phyloP scores from a whole-genome alignment of 2,888 invertebrate genomes.

The Graphium colonna region DNA sequence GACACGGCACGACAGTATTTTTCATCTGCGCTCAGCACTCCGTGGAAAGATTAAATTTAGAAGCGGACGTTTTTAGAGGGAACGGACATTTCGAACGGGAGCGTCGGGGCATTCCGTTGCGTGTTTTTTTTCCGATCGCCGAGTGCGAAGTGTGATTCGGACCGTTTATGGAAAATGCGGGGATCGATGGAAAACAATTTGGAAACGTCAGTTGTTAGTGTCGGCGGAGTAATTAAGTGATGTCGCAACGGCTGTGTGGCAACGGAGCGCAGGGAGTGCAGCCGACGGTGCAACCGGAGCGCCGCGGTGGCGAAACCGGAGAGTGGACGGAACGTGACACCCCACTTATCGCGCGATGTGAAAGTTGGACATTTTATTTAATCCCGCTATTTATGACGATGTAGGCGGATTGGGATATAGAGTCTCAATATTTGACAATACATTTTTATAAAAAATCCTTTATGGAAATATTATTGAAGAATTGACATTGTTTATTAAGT shows the following conservation, averaged over 20 bases:
- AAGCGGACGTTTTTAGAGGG: constrained; percentile 60
- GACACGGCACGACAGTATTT: constrained; percentile 63
- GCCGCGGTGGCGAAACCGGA: constrained; percentile 61
- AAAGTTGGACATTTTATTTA: constrained; percentile 70
- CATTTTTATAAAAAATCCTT: too few relatives aligned
- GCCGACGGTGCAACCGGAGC: too few relatives aligned
- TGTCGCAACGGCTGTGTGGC: constrained; percentile 34
- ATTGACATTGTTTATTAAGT: too few relatives aligned
- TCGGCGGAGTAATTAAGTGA: constrained; percentile 33
- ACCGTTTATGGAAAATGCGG: constrained; percentile 1
- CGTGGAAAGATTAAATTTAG: constrained; percentile 66
- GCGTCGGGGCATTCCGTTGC: constrained; percentile 27
- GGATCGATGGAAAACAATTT: constrained; percentile 24
- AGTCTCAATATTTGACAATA: background rate
- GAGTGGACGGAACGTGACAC: constrained; percentile 71
- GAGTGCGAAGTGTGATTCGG: constrained; percentile 26
- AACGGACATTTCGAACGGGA: constrained; percentile 43
- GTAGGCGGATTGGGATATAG: constrained; percentile 32
- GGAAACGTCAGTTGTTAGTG: constrained; percentile 22
- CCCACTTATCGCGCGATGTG: constrained; percentile 69
- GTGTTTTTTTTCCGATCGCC: constrained; percentile 24
- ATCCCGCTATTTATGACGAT: constrained; percentile 61
- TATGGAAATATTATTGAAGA: too few relatives aligned
- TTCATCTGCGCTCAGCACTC: constrained; percentile 55
- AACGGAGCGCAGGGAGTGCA: constrained; percentile 47